Conservation (phyloP, 1,140 invertebrate species). For the Telenomus remus region DNA sequence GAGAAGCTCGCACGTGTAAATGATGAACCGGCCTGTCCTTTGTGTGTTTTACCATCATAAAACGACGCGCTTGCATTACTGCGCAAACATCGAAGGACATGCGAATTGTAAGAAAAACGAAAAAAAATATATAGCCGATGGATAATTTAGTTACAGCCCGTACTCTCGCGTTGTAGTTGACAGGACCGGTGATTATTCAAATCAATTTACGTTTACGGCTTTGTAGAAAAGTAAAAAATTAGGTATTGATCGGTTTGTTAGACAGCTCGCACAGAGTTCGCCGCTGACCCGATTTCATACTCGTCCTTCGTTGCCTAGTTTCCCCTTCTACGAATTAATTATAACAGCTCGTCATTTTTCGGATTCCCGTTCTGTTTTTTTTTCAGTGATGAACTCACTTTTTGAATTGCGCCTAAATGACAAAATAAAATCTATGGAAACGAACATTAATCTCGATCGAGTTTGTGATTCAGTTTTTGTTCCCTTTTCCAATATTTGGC, state of each 20-base stretch:
- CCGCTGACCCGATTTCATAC: slow-evolving; percentile 59
- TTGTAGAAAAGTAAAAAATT: slow-evolving; percentile 54
- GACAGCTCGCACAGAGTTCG: slow-evolving; percentile 58
- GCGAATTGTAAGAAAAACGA: background rate
- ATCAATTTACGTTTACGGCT: slow-evolving; percentile 48
- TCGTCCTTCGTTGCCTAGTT: slow-evolving; percentile 60
- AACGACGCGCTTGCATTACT: slow-evolving; percentile 12
- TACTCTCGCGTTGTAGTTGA: background rate
- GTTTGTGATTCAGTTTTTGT: too few species aligned
- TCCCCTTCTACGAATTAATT: slow-evolving; percentile 59
- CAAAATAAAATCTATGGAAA: too few species aligned
- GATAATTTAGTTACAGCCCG: slow-evolving; percentile 12
- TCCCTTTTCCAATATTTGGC: too few species aligned
- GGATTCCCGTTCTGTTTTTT: slow-evolving; percentile 22
- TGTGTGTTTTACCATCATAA: slow-evolving; percentile 26
- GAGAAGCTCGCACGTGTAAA: slow-evolving; percentile 14
- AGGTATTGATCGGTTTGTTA: slow-evolving; percentile 61
- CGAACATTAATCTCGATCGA: too few species aligned
- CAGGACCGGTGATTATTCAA: slow-evolving; percentile 19
- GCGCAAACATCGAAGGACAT: slow-evolving; percentile 6
- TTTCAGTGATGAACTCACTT: background rate
- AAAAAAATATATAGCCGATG: slow-evolving; percentile 1
- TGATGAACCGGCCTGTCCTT: slow-evolving; percentile 19
- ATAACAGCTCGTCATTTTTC: slow-evolving; percentile 50
- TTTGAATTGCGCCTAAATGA: too few species aligned